A percentile compares a stretch with the other conserved stretches of the same genome.
Evolutionary conservation across 2,113 vertebrate genomes (phyloP).

Genomic region (Pelecanoides urinatrix): DNA sequence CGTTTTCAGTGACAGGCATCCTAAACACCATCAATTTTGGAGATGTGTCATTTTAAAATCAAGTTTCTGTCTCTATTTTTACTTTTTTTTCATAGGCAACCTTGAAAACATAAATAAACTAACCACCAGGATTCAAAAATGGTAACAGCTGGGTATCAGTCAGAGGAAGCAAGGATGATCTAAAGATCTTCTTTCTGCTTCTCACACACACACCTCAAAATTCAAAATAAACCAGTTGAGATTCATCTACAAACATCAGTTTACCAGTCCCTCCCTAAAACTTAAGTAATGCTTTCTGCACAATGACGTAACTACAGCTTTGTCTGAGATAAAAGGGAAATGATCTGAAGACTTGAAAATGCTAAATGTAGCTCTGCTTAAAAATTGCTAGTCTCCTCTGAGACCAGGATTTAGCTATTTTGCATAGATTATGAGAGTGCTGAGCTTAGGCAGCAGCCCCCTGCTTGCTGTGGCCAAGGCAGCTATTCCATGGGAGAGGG

Average conservation of each 20-base stretch:
- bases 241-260: neutral
- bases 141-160: neutral
- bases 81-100: neutral
- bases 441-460: neutral
- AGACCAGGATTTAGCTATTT: neutral
- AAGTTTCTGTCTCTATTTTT: neutral
- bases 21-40: neutral
- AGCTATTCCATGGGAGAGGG: neutral
- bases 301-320: neutral
- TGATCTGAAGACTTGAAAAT: neutral
- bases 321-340: neutral
- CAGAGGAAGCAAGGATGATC: neutral
- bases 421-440: neutral
- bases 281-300: neutral
- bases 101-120: neutral
- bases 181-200: neutral
- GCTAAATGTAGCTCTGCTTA: neutral
- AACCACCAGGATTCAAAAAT: neutral
- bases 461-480: neutral
- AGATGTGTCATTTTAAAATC: neutral
- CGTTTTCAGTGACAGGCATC: neutral
- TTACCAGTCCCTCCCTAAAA: neutral
- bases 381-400: neutral
- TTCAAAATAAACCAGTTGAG: neutral
- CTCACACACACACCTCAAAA: neutral